phyloP scores from a whole-genome alignment of 2,113 vertebrate species.

The Crotalus horridus region DNA sequence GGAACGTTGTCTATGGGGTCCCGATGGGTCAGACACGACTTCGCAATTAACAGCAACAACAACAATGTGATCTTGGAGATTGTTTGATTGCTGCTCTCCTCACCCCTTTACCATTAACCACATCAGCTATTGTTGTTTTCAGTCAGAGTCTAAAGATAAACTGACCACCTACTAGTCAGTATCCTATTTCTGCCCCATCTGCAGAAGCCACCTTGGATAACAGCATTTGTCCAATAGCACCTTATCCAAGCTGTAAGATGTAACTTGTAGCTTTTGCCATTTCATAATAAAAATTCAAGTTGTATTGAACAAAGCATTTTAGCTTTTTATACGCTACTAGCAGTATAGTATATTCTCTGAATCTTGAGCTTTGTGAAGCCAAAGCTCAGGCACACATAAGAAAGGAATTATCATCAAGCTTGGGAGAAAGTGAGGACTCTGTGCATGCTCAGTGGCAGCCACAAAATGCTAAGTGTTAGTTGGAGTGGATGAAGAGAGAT shows the following conservation, averaged over 20 bases:
- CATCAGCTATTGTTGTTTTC: not conserved
- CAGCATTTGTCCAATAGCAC: not conserved
- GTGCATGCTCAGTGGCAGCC: not conserved
- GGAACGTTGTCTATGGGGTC: too few species aligned
- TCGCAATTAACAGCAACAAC: too few species aligned
- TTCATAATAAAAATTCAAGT: not conserved
- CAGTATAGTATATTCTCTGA: not conserved
- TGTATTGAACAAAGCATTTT: not conserved
- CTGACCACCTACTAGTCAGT: not conserved
- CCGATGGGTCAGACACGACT: too few species aligned
- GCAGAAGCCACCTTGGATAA: not conserved
- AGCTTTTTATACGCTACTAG: not conserved
- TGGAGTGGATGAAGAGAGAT: not conserved
- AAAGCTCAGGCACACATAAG: not conserved
- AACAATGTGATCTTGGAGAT: not conserved
- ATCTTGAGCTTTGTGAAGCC: not conserved
- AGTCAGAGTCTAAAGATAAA: not conserved
- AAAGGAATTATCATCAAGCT: not conserved
- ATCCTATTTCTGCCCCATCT: not conserved
- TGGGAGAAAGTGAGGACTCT: not conserved
- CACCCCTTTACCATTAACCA: not conserved
- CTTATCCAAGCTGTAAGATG: not conserved
- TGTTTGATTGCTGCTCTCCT: not conserved
- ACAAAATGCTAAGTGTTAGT: not conserved
- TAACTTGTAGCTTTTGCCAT: not conserved